Evolutionary conservation across 2,113 vertebrate genomes (phyloP).

Genomic region (Gobiocypris rarus): DNA sequence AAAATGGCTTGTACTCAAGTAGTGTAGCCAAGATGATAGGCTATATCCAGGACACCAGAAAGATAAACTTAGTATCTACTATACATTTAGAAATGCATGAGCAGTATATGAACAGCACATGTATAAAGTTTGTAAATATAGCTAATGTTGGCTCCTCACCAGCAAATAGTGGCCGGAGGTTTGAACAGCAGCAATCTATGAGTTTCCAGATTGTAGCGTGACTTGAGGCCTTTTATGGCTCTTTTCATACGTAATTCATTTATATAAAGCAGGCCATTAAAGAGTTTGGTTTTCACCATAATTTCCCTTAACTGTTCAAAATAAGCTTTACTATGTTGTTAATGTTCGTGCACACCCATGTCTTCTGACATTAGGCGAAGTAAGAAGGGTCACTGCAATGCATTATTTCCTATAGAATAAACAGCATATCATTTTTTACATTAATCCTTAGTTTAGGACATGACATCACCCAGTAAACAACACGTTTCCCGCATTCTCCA

Average conservation of each 20-base stretch:
- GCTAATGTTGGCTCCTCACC: slow-evolving; percentile 57
- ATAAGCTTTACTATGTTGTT: slow-evolving; percentile 72
- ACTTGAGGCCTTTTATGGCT: slow-evolving; percentile 67
- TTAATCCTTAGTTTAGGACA: slow-evolving; percentile 2
- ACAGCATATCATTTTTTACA: slow-evolving; percentile 16
- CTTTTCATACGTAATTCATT: slow-evolving; percentile 64
- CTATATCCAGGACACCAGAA: slow-evolving; percentile 12
- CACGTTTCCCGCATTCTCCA: not conserved
- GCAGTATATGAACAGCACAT: slow-evolving; percentile 58
- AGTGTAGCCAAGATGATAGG: slow-evolving; percentile 50
- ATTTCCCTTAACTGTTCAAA: slow-evolving; percentile 69
- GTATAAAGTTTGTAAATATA: slow-evolving; percentile 67
- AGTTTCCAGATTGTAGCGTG: slow-evolving; percentile 73
- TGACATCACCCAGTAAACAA: not conserved
- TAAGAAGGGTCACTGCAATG: not conserved
- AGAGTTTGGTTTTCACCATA: slow-evolving; percentile 66
- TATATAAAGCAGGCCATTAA: slow-evolving; percentile 72
- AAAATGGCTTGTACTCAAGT: slow-evolving; percentile 59
- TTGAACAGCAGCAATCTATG: slow-evolving; percentile 65
- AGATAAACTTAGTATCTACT: slow-evolving; percentile 57
- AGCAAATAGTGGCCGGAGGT: slow-evolving; percentile 57
- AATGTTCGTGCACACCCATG: slow-evolving; percentile 60
- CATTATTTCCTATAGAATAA: not conserved
- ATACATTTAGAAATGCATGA: slow-evolving; percentile 65
- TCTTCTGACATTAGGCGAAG: slow-evolving; percentile 57